Base-by-base conservation (phyloP, 2,888 invertebrate species). In the Polymixis lichenea region DNA sequence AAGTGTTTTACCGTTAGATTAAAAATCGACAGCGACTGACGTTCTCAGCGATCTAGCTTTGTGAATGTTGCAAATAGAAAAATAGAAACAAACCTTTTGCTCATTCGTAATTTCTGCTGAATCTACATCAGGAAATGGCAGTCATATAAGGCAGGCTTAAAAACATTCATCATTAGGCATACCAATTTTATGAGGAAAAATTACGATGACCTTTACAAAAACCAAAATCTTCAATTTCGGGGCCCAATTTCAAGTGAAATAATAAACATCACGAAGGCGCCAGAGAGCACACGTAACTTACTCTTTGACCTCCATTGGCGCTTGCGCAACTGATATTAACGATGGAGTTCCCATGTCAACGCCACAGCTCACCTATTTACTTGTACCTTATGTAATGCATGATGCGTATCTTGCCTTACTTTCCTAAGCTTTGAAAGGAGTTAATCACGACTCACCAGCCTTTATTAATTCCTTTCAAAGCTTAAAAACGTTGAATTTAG, bases 231-330 rank as follows among this genome's bases (percentile, higher is more conserved):
- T 17, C 11, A 43, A 69, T 65, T 80, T 78, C 11, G 68, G 43
- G 22, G 77, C 65, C 75, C 70, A 60, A 85, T 78, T 82, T 68
- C 15, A 78, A 80, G 67, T 79, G 65, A 77, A 80, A 85, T 82
- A 80, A 83, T 85, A 82, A 82, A 84, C 64, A 83, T 74, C 78
- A 79, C 77, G 78, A 77, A 81, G 78, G 68, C 85, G 80, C 88
- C 80, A 78, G 84, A 84, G 82, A 71, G 72, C 73, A 86, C 90
- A 92, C 92, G 93, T 92, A 93, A 93, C 91, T 81, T 90, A 90
- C 87, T 89, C 89, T 90, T 90, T 93, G 93, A 94, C 93, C 94
- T 92, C 92, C 88, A 92, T 94, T 84, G 80, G 83, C 78, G 78
- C 80, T 93, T 93, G 86, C 85, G 88, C 85, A 91, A 92, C 83